Evolutionary conservation across 2,888 invertebrate genomes (phyloP), one percentile per base, ranked within the genome.

Genomic region (Phyllotreta cruciferae): DNA sequence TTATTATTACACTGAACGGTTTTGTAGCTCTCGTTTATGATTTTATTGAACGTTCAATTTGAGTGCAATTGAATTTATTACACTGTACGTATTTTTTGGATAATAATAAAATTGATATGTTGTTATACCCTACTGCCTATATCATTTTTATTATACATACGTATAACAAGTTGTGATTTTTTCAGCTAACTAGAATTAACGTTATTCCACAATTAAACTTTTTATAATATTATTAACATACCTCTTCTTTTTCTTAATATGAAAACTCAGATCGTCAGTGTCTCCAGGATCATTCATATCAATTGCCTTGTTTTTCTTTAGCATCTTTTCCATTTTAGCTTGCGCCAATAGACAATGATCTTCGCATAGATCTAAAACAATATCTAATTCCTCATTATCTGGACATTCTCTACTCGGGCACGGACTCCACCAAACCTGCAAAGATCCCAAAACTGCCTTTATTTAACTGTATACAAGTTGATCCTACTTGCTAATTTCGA

Each of bases 341-440:
- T 77, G 76, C 72, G 78, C 83, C 64, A 90, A 79, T 68, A 88
- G 79, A 75, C 91, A 92, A 78, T 91, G 89, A 79, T 91, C 90
- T 7, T 88, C 84, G 74, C 91, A 92, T 71, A 87, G 85, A 72
- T 90, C 88, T 37, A 91, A 82, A 10, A 90, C 88, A 74, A 92
- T 85, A 76, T 90, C 89, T 35, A 91, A 82, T 73, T 88, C 88
- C 71, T 89, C 89, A 68, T 88, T 88, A 71, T 88, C 90, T 0
- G 91, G 91, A 77, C 91, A 92, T 80, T 91, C 90, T 66, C 91
- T 83, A 72, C 90, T 91, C 0, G 90, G 90, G 74, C 91, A 92
- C 0, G 91, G 91, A 75, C 90, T 90, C 91, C 91, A 92, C 91
- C 91, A 92, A 38, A 64, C 60, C 64, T 64, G 8, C 34, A 56